A percentile compares a stretch with the other conserved stretches of the same genome.
These are phyloP conservation scores for Drosophila saltans DNA, from an alignment of 1,140 invertebrate genomes.

Conservation along the genomic window DNA sequence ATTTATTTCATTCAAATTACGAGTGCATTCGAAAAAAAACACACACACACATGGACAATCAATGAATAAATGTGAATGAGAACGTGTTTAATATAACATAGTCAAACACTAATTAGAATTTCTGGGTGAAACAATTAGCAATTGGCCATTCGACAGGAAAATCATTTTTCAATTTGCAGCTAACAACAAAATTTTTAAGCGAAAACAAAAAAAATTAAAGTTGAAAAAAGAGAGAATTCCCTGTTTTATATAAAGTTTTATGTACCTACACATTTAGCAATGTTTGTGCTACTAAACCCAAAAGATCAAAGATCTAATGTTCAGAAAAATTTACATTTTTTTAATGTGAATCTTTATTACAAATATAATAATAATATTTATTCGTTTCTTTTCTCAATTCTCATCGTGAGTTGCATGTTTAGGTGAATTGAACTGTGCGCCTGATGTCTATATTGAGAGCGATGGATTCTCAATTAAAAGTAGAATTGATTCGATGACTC, in stretches of 20 bases:
- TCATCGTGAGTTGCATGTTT: not conserved
- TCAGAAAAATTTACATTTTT: conserved; percentile 4
- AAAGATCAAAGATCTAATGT: conserved; percentile 4
- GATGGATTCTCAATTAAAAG: conserved; percentile 3
- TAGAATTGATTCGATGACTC: conserved; percentile 17
- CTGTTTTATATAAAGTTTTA: not conserved
- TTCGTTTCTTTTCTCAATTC: not conserved
- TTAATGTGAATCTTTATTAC: not conserved
- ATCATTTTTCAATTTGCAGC: conserved; percentile 48
- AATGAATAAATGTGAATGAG: conserved; percentile 35
- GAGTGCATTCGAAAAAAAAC: conserved; percentile 25
- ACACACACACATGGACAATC: not conserved
- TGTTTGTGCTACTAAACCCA: not conserved
- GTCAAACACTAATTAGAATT: conserved; percentile 66
- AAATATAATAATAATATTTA: conserved; percentile 2
- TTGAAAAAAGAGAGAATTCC: not conserved
- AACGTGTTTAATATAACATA: conserved; percentile 48
- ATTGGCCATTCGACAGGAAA: conserved; percentile 35
- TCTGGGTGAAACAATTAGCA: conserved; percentile 55
- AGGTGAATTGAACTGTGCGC: not conserved
- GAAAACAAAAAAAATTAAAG: not conserved
- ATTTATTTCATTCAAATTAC: conserved; percentile 46
- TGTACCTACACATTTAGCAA: not conserved
- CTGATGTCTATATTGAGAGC: not conserved
- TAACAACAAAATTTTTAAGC: not conserved